phyloP scores from a whole-genome alignment of 2,113 vertebrate genomes.

The Anseranas semipalmata region DNA sequence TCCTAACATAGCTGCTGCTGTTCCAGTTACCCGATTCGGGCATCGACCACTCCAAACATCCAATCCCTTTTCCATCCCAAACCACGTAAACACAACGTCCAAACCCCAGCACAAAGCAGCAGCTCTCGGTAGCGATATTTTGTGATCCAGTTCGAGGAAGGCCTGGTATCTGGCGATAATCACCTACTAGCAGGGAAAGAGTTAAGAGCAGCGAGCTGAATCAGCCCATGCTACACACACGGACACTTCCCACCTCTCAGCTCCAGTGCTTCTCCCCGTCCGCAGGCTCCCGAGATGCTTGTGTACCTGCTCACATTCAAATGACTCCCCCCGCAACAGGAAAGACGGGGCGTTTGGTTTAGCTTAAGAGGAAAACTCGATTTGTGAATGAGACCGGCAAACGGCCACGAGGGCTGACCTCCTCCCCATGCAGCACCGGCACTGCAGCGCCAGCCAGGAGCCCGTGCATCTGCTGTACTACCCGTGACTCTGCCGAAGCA shows the following conservation, averaged over 20 bases:
- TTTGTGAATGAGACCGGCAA: constrained; percentile 20
- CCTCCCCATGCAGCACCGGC: not conserved
- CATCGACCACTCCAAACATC: not conserved
- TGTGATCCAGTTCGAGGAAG: too few relatives aligned
- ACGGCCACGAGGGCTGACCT: not conserved
- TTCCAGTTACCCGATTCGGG: not conserved
- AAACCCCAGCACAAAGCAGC: not conserved
- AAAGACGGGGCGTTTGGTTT: not conserved
- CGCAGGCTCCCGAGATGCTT: not conserved
- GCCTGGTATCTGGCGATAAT: too few relatives aligned
- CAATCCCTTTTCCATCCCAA: not conserved
- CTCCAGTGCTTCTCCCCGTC: constrained; percentile 31
- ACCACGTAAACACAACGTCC: not conserved
- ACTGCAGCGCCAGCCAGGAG: not conserved
- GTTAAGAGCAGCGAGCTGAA: constrained; percentile 34
- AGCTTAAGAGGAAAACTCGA: not conserved
- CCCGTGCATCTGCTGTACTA: not conserved
- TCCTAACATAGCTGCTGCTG: not conserved
- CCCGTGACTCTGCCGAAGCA: not conserved
- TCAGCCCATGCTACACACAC: not conserved
- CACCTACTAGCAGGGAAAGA: not conserved
- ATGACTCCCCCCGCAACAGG: not conserved
- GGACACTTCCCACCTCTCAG: constrained; percentile 43
- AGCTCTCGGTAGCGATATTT: too few relatives aligned
- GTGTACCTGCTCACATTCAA: accelerated